Evolutionary conservation across 1,140 invertebrate genomes (phyloP).

Genomic region (Geopemphigus sp.): DNA sequence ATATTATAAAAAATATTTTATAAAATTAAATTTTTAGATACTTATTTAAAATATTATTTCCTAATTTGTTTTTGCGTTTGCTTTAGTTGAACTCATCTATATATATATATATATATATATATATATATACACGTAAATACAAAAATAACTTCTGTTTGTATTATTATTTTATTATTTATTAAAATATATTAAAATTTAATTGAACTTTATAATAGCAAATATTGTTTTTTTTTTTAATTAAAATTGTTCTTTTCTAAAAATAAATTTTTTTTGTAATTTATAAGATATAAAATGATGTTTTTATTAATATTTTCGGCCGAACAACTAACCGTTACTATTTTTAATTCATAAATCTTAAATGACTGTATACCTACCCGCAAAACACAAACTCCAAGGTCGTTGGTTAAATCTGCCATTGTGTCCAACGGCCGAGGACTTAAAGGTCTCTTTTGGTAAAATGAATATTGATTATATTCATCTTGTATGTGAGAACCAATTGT

Average conservation of each 20-base stretch:
- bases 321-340: constrained; percentile 10
- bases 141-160: neutral
- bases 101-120: no score
- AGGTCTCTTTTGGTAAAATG: constrained; percentile 41
- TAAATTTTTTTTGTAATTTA: neutral
- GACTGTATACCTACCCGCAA: constrained; percentile 62
- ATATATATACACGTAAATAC: no score
- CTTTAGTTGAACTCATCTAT: no score
- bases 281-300: constrained; percentile 11
- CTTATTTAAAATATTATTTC: no score
- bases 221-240: constrained; percentile 13
- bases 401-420: constrained; percentile 75
- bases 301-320: constrained; percentile 10
- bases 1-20: no score
- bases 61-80: no score
- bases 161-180: neutral
- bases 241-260: neutral
- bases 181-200: no score
- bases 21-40: no score
- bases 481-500: constrained; percentile 7
- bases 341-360: constrained; percentile 1
- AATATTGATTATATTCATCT: constrained; percentile 40
- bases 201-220: no score
- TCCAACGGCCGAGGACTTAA: constrained; percentile 60
- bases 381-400: constrained; percentile 69